Evolutionary conservation across 2,797 vertebrate genomes (phyloP), one percentile per base, ranked within the genome.

Genomic region (Lepidocolaptes lacrymiger): DNA sequence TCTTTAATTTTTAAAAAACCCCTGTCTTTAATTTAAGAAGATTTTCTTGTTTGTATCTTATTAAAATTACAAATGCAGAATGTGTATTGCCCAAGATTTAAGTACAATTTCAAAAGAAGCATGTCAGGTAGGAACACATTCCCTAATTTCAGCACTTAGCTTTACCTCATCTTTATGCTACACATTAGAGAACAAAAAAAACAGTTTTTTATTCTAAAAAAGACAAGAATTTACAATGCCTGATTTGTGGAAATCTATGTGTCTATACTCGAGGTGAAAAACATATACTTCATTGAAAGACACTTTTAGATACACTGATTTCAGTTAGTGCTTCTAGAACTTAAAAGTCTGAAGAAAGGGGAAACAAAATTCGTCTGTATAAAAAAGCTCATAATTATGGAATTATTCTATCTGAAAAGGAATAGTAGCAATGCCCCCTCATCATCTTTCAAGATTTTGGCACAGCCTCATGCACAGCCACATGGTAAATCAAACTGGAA

Each of bases 391-490:
- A 7, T 58, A 91, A 97, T 82, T 88, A 94, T 15, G 44, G 56
- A 95, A 95, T 93, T 88, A 93, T 55, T 93, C 28, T 83, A 93
- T n/a, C n/a, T 83, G 36, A 85, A 37, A 91, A 32, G 52, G 7
- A 62, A 79, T 21, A 79, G 64, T 22, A 88, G 62, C 66, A 86
- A 49, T 37, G 52, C 17, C 74, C 74, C 66, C 6, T 72, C 84
- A 94, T 81, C 27, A 79, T 37, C 63, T 85, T 86, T 56, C 61
- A n/a, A 69, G 79, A 61, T 84, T 91, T 86, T 95, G 88, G 83
- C 73, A 86, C 34, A 84, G 90, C n/a, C 36, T 77, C 76, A 80
- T 56, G 34, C 69, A 96, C 2, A 88, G 68, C 67, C 58, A 76
- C 84, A 85, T 49, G 20, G 77, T 21, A 30, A 74, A 80, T 5